These are phyloP conservation scores for Planococcus citri DNA, from an alignment of 1,140 invertebrate species.

Conservation along the genomic window DNA sequence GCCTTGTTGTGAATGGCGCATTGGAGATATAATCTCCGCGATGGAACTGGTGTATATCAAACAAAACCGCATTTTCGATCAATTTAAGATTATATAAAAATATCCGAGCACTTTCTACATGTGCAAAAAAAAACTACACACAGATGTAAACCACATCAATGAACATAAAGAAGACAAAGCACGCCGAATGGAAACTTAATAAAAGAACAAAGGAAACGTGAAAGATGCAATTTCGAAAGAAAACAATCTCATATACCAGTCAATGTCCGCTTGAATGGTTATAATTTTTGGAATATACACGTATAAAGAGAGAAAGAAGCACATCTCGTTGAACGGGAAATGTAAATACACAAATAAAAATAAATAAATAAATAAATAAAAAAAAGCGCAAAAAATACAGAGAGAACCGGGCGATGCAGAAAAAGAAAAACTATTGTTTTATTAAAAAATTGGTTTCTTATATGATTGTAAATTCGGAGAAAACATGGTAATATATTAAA, in stretches of 20 bases:
- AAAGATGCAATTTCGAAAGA: slow-evolving; percentile 7
- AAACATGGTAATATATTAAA: slow-evolving; percentile 10
- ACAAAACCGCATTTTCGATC: no score
- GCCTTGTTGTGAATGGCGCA: no score
- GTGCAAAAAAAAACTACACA: no score
- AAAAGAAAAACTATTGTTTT: slow-evolving; percentile 1
- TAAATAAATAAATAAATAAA: not conserved
- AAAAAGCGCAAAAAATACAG: not conserved
- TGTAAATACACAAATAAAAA: not conserved
- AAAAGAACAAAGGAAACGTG: slow-evolving; percentile 7
- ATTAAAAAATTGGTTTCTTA: slow-evolving; percentile 2
- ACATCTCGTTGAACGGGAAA: not conserved
- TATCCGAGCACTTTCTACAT: no score
- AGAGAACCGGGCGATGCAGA: no score
- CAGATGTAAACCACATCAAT: no score
- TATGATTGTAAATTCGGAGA: slow-evolving; percentile 14
- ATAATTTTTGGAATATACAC: slow-evolving; percentile 1
- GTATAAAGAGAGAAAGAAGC: not conserved
- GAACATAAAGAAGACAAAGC: no score
- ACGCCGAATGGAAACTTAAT: not conserved
- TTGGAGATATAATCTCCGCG: no score
- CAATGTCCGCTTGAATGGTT: not conserved
- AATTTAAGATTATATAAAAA: no score
- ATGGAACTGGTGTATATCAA: no score
- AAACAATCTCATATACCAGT: not conserved